A percentile compares a stretch with the other conserved stretches of the same genome.
Conservation (phyloP, 2,888 invertebrate species). For the Leucoma salicis region DNA sequence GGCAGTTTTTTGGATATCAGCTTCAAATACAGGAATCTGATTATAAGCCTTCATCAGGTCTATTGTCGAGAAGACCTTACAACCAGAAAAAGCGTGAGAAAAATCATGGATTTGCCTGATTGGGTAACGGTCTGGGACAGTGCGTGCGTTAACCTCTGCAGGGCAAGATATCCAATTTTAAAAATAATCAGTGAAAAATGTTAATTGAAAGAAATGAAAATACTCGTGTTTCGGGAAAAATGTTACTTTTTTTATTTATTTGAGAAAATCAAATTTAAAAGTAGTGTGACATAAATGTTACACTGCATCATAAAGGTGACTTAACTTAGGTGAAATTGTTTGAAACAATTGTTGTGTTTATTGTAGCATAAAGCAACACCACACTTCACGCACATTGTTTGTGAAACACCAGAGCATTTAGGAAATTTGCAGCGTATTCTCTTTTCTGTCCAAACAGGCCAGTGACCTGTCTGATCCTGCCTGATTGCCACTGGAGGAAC, state of each 20-base stretch:
- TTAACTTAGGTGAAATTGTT: neutral
- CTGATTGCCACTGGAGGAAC: conserved; percentile 24
- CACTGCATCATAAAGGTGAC: neutral
- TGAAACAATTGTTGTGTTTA: conserved; percentile 28
- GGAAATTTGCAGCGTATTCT: conserved; percentile 26
- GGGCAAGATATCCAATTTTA: no score
- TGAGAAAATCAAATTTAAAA: no score
- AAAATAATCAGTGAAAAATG: neutral
- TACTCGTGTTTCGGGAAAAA: no score
- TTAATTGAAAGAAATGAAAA: neutral
- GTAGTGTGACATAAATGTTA: no score
- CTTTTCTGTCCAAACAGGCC: conserved; percentile 21
- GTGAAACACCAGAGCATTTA: conserved; percentile 19
- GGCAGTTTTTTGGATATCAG: no score
- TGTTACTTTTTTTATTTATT: neutral
- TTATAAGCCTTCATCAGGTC: no score
- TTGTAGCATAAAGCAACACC: conserved; percentile 21
- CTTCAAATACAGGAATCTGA: no score
- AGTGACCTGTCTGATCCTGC: conserved; percentile 22
- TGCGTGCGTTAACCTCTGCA: no score
- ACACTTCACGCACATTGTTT: conserved; percentile 22
- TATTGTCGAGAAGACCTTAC: no score
- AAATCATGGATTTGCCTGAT: no score
- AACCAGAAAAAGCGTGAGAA: no score
- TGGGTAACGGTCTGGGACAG: no score